These are phyloP conservation scores for Drosophila tsacasi DNA, from an alignment of 1,140 invertebrate genomes.

Conservation along the genomic window DNA sequence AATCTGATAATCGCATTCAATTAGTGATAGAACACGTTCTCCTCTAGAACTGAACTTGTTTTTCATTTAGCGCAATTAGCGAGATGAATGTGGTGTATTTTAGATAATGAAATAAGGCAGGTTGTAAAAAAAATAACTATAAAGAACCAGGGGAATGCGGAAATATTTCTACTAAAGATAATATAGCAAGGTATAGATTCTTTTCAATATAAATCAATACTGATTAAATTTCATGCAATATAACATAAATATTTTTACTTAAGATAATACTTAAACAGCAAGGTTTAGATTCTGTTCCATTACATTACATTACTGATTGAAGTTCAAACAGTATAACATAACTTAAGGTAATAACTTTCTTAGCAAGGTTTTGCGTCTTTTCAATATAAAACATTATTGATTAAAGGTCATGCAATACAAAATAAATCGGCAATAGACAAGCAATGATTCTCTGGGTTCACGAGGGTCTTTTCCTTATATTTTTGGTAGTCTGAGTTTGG, in stretches of 20 bases:
- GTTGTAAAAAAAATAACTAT: not conserved
- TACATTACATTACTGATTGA: too few relatives aligned
- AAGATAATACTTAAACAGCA: too few relatives aligned
- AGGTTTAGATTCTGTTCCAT: too few relatives aligned
- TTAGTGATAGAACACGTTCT: conserved; percentile 20
- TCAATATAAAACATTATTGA: not conserved
- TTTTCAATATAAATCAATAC: not conserved
- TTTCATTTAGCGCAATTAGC: conserved; percentile 11
- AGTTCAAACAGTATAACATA: too few relatives aligned
- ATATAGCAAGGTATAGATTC: not conserved
- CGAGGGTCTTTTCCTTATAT: too few relatives aligned
- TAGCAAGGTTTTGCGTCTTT: not conserved
- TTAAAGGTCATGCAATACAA: not conserved
- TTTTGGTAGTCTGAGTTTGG: too few relatives aligned
- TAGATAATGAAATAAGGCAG: conserved; percentile 4
- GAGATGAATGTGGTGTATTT: conserved; percentile 7
- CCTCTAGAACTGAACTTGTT: not conserved
- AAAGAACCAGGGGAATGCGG: not conserved
- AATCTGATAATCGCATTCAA: conserved; percentile 22
- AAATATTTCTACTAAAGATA: not conserved
- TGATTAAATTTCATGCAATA: not conserved
- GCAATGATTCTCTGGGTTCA: not conserved
- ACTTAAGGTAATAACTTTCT: not conserved
- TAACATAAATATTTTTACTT: too few relatives aligned
- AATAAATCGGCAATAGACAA: not conserved